Evolutionary conservation across 2,113 vertebrate genomes (phyloP).

Genomic region (Erythrolamprus reginae): DNA sequence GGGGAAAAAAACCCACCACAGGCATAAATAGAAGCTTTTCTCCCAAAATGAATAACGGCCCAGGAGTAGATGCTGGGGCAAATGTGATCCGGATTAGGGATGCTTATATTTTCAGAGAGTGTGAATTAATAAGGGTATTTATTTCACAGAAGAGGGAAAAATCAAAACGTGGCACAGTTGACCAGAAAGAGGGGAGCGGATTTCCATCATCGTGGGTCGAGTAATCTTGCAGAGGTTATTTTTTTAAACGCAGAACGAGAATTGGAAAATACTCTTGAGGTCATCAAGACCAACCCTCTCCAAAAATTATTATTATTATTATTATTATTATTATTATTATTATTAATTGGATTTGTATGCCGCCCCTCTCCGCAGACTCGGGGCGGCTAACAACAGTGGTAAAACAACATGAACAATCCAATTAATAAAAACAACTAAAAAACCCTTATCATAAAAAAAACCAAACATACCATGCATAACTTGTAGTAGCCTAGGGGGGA

Average conservation of each 20-base stretch:
- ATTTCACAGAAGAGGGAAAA: not conserved
- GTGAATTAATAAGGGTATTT: not conserved
- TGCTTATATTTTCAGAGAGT: not conserved
- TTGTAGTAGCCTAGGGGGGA: too few species aligned
- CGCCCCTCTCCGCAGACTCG: too few species aligned
- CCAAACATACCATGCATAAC: too few species aligned
- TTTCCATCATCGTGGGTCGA: not conserved
- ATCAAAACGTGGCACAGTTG: not conserved
- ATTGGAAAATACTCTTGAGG: not conserved
- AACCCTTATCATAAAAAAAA: too few species aligned
- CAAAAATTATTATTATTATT: too few species aligned
- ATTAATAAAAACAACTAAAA: too few species aligned
- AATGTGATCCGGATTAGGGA: not conserved
- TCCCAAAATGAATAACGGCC: not conserved
- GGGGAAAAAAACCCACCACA: not conserved
- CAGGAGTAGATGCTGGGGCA: not conserved
- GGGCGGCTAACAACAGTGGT: too few species aligned
- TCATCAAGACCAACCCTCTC: not conserved
- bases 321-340: too few species aligned
- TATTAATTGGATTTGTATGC: too few species aligned
- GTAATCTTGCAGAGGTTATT: not conserved
- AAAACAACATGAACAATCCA: too few species aligned
- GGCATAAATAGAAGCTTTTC: not conserved
- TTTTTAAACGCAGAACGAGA: not conserved
- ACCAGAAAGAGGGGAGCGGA: not conserved